These are phyloP conservation scores for Loripinus fragilis DNA, from an alignment of 2,888 invertebrate genomes.

Conservation along the genomic window DNA sequence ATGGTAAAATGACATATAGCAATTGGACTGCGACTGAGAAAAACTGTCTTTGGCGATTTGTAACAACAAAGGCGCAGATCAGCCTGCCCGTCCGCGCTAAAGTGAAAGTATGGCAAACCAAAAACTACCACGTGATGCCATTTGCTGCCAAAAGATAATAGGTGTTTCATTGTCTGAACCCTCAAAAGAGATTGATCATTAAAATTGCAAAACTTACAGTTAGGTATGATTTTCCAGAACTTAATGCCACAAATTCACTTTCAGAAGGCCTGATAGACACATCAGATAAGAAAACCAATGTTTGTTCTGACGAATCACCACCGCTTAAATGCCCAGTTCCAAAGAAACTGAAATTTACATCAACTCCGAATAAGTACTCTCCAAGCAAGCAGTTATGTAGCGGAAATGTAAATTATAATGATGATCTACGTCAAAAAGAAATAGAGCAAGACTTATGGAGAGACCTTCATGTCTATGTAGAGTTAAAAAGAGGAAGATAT, in stretches of 20 bases:
- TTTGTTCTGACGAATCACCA: not conserved
- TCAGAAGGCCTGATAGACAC: not conserved
- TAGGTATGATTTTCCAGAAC: not conserved
- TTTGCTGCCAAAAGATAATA: not conserved
- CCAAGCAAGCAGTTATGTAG: not conserved
- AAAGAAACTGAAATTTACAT: constrained; percentile 7
- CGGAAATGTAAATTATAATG: not conserved
- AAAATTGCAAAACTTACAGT: constrained; percentile 1
- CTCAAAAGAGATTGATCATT: not conserved
- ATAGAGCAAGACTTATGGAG: not conserved
- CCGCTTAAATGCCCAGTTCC: not conserved
- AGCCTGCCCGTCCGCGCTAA: not conserved
- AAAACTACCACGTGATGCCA: not conserved
- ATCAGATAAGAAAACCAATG: not conserved
- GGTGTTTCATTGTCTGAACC: constrained; percentile 1
- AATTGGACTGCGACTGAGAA: no score
- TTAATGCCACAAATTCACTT: not conserved
- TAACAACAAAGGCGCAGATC: no score
- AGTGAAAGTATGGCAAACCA: not conserved
- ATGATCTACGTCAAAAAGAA: not conserved
- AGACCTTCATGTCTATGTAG: no score
- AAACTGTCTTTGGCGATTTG: no score
- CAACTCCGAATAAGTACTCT: constrained; percentile 8
- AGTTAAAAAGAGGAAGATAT: no score
- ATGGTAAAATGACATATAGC: no score